These are phyloP conservation scores for Drosophila equinoxialis DNA, from an alignment of 1,140 invertebrate genomes.

Conservation along the genomic window DNA sequence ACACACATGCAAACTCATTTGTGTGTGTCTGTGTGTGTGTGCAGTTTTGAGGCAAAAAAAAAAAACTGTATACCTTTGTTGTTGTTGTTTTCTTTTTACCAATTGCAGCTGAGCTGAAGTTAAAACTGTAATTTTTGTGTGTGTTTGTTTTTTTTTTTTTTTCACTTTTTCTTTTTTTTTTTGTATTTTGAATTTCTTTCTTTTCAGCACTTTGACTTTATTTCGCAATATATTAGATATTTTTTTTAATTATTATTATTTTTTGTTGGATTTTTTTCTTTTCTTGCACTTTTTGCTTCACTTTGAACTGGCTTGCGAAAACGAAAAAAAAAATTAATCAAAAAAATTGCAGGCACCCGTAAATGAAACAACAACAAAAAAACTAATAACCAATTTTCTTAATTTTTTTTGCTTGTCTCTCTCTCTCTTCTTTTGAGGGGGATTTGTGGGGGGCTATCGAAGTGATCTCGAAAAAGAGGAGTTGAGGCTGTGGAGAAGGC, in stretches of 20 bases:
- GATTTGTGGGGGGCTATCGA: background rate
- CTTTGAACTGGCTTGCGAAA: conserved; percentile 1
- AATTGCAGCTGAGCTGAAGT: conserved; percentile 1
- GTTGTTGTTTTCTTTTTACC: conserved; percentile 3
- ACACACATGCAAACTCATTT: conserved; percentile 3
- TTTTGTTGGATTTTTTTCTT: background rate
- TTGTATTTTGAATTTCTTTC: background rate
- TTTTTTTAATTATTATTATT: background rate
- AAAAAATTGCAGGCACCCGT: conserved; percentile 13
- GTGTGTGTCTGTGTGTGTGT: background rate
- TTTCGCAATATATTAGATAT: background rate
- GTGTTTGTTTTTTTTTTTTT: background rate
- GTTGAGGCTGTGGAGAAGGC: background rate
- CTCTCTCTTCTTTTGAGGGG: conserved; percentile 26
- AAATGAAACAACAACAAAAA: background rate
- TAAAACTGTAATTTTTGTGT: background rate
- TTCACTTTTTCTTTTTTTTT: background rate
- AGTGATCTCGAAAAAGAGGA: conserved; percentile 2
- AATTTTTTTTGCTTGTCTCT: no score
- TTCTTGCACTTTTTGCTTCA: conserved; percentile 4
- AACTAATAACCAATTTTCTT: conserved; percentile 21
- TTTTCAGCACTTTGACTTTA: conserved; percentile 8
- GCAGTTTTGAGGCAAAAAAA: background rate
- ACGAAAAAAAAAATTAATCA: conserved; percentile 2
- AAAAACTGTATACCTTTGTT: conserved; percentile 7